Conservation (phyloP, 92 coral and sea anemone genomes). For the Porites rus region DNA sequence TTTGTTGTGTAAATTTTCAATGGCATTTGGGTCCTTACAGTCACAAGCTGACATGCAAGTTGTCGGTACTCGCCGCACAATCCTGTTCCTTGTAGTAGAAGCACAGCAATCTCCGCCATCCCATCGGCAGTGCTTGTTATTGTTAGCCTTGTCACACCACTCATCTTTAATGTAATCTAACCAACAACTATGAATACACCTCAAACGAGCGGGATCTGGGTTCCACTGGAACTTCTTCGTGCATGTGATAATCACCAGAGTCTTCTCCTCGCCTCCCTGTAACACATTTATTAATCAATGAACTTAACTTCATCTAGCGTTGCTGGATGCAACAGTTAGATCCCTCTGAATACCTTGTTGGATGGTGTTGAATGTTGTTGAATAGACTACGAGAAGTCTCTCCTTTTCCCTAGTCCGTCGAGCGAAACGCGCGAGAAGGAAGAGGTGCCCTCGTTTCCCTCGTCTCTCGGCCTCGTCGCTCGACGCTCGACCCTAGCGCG, state of each 20-base stretch:
- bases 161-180: slow-evolving; percentile 61
- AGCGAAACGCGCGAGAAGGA: too few species aligned
- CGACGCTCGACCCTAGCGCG: too few species aligned
- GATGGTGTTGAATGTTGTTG: too few species aligned
- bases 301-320: not conserved
- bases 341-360: too few species aligned
- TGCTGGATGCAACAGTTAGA: too few species aligned
- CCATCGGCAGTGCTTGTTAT: slow-evolving; percentile 90
- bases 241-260: slow-evolving; percentile 75
- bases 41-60: slow-evolving; percentile 47
- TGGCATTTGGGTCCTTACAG: slow-evolving; percentile 82
- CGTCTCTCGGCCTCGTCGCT: too few species aligned
- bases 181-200: slow-evolving; percentile 65
- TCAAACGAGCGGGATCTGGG: slow-evolving; percentile 77
- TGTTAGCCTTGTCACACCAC: slow-evolving; percentile 72
- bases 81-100: slow-evolving; percentile 55
- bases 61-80: slow-evolving; percentile 28
- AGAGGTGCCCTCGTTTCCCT: too few species aligned
- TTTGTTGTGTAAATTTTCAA: slow-evolving; percentile 47
- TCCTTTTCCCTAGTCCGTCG: too few species aligned
- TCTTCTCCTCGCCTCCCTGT: slow-evolving; percentile 73
- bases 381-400: too few species aligned
- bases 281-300: not conserved
- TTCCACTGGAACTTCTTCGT: slow-evolving; percentile 73
- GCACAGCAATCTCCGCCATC: slow-evolving; percentile 96